Evolutionary conservation across 2,888 invertebrate genomes (phyloP).

Genomic region (Atherix ibis): DNA sequence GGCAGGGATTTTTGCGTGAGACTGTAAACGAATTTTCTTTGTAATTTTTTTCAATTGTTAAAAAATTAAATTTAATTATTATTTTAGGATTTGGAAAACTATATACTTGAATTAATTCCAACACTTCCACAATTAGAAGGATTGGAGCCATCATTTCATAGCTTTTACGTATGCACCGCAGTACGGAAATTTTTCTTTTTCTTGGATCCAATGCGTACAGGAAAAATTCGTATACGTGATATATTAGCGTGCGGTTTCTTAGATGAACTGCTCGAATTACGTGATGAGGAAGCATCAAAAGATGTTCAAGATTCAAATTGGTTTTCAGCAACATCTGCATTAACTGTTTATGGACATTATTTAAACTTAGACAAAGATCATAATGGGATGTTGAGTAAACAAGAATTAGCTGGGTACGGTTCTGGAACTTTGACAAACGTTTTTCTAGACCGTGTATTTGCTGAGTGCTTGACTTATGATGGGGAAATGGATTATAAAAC

Average conservation of each 20-base stretch:
- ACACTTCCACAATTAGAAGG: slow-evolving; percentile 81
- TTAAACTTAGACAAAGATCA: slow-evolving; percentile 85
- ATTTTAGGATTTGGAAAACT: slow-evolving; percentile 79
- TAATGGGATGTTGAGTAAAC: slow-evolving; percentile 88
- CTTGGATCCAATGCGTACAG: slow-evolving; percentile 75
- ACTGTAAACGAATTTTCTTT: slow-evolving; percentile 37
- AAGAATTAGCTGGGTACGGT: slow-evolving; percentile 77
- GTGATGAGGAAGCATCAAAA: slow-evolving; percentile 70
- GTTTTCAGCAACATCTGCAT: slow-evolving; percentile 79
- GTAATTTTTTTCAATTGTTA: neutral
- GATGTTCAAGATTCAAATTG: slow-evolving; percentile 76
- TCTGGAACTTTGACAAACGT: slow-evolving; percentile 81
- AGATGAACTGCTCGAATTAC: slow-evolving; percentile 77
- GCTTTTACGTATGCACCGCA: slow-evolving; percentile 92
- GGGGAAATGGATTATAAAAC: slow-evolving; percentile 96
- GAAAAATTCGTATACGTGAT: slow-evolving; percentile 78
- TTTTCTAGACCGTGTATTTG: slow-evolving; percentile 85
- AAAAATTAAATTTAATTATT: slow-evolving; percentile 13
- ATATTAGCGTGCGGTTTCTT: slow-evolving; percentile 64
- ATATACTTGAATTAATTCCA: slow-evolving; percentile 84
- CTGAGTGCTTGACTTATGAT: slow-evolving; percentile 88
- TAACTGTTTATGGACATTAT: slow-evolving; percentile 86
- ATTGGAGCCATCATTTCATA: slow-evolving; percentile 82
- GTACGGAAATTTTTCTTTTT: slow-evolving; percentile 94
- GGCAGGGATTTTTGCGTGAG: slow-evolving; percentile 78